These are phyloP conservation scores for Python bivittatus DNA, from an alignment of 2,113 vertebrate species.

Conservation along the genomic window DNA sequence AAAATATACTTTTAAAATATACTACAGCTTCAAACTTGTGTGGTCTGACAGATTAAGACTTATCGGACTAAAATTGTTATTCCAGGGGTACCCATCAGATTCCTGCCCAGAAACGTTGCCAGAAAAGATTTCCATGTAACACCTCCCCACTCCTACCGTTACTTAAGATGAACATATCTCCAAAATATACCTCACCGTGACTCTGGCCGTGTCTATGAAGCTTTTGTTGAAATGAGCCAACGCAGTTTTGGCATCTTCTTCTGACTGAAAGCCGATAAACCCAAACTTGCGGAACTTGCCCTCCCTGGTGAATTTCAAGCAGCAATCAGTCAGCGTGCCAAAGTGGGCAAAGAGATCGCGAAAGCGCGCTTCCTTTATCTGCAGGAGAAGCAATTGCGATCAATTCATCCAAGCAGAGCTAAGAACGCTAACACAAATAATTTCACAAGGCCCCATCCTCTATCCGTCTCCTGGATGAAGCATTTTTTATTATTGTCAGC, in stretches of 20 bases:
- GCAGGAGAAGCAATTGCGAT: fast-evolving
- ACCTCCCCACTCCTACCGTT: not conserved
- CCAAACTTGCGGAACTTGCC: conserved; percentile 95
- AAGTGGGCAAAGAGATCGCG: conserved; percentile 84
- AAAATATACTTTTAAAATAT: not conserved
- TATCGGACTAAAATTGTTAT: not conserved
- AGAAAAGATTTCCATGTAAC: not conserved
- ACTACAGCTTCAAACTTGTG: not conserved
- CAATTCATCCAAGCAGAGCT: fast-evolving
- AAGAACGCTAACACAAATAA: not conserved
- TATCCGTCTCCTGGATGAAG: not conserved
- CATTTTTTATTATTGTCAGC: not conserved
- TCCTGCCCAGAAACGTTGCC: no score
- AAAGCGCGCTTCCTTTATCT: conserved; percentile 95
- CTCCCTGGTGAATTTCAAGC: conserved; percentile 91
- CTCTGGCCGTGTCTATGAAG: conserved; percentile 88
- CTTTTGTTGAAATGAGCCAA: conserved; percentile 88
- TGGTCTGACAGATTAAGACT: not conserved
- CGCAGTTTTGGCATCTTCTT: conserved; percentile 82
- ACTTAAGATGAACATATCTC: not conserved
- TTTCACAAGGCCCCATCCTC: not conserved
- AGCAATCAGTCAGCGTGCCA: conserved; percentile 88
- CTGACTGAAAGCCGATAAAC: conserved; percentile 91
- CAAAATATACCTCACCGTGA: conserved; percentile 75
- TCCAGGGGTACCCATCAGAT: not conserved